phyloP scores from a whole-genome alignment of 2,113 vertebrate species.

The Podarcis raffonei region DNA sequence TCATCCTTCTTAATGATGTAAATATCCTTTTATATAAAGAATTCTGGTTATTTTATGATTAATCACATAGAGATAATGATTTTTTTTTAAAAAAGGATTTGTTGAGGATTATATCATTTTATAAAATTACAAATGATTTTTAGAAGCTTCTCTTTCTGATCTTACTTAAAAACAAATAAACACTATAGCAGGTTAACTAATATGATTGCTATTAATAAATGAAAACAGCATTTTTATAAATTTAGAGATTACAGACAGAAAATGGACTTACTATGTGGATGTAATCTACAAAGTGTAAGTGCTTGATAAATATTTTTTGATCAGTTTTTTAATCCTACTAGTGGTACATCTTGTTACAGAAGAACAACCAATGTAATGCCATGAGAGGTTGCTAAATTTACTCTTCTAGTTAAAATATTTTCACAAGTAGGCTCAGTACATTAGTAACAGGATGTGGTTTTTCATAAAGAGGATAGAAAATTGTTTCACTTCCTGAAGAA shows the following conservation, averaged over 20 bases:
- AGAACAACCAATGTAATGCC: background rate
- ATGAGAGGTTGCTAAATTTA: background rate
- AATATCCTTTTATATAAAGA: constrained; percentile 21
- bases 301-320: background rate
- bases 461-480: background rate
- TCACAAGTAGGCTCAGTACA: background rate
- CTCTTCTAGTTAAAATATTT: background rate
- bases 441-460: background rate
- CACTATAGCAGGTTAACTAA: background rate
- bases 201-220: constrained; percentile 16
- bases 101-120: background rate
- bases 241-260: constrained; percentile 27
- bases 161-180: constrained; percentile 25
- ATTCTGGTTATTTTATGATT: background rate
- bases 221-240: constrained; percentile 25
- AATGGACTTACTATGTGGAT: constrained; percentile 40
- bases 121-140: constrained; percentile 34
- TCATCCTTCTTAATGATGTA: background rate
- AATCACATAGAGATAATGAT: background rate
- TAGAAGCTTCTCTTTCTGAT: background rate
- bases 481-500: background rate
- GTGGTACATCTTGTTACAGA: background rate
- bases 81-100: accelerated
- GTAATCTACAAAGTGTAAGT: constrained; percentile 25
- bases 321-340: background rate